A percentile compares a stretch with the other conserved stretches of the same genome.
These are phyloP conservation scores for Beaufortia kweichowensis DNA, from an alignment of 2,113 vertebrate species.

Conservation along the genomic window DNA sequence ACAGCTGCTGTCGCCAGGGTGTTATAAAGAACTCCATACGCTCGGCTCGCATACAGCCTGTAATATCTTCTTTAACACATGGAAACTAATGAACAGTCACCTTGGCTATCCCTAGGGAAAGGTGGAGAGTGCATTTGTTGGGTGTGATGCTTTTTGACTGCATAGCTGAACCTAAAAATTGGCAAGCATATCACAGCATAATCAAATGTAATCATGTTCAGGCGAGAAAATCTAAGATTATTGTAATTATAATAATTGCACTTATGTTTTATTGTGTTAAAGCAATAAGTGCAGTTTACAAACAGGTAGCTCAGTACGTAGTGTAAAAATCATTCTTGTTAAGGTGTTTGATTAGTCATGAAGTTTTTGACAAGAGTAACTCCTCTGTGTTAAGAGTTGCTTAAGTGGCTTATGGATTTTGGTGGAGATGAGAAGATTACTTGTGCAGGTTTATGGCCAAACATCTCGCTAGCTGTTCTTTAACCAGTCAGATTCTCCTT, in stretches of 20 bases:
- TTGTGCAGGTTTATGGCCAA: too few relatives aligned
- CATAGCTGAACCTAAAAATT: background rate
- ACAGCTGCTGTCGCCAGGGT: slow-evolving; percentile 75
- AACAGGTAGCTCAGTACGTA: background rate
- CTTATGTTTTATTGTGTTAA: slow-evolving; percentile 7
- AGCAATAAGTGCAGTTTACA: background rate
- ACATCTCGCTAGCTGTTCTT: too few relatives aligned
- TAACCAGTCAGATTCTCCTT: too few relatives aligned
- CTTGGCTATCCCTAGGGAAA: slow-evolving; percentile 17
- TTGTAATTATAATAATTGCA: background rate
- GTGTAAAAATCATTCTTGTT: background rate
- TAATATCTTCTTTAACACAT: slow-evolving; percentile 34
- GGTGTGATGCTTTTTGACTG: slow-evolving; percentile 5
- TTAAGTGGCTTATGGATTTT: background rate
- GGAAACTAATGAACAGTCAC: slow-evolving; percentile 33
- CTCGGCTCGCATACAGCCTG: slow-evolving; percentile 54
- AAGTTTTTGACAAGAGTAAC: background rate
- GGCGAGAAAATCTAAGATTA: background rate
- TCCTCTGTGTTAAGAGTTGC: background rate
- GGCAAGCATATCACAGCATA: background rate
- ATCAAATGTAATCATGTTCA: slow-evolving; percentile 9
- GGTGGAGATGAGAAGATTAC: too few relatives aligned
- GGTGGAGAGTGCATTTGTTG: slow-evolving; percentile 15
- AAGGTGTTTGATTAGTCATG: too few relatives aligned
- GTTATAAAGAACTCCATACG: slow-evolving; percentile 69